These are phyloP conservation scores for Podilymbus podiceps DNA, from an alignment of 2,113 vertebrate genomes.

Conservation along the genomic window DNA sequence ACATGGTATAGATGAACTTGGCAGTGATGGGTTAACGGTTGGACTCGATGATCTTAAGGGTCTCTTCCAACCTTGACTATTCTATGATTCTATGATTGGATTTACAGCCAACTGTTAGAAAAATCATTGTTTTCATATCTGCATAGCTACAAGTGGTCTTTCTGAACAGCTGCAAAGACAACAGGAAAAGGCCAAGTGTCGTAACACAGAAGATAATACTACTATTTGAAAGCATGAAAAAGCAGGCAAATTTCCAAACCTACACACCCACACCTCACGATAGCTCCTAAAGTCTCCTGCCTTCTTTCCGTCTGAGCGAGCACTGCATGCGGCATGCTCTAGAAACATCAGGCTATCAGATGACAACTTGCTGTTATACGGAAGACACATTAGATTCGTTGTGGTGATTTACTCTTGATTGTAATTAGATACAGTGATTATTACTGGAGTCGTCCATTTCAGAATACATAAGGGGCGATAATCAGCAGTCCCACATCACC, in stretches of 20 bases:
- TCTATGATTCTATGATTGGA: too few relatives aligned
- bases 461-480: background rate
- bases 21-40: too few relatives aligned
- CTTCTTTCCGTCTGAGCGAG: background rate
- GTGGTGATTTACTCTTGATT: constrained; percentile 13
- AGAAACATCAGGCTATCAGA: background rate
- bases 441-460: background rate
- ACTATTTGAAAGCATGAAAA: background rate
- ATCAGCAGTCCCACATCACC: background rate
- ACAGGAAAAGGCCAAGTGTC: background rate
- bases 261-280: background rate
- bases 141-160: background rate
- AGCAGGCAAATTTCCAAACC: background rate
- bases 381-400: background rate
- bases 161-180: background rate
- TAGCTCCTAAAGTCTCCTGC: background rate
- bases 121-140: background rate
- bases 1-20: too few relatives aligned
- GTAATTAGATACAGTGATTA: background rate
- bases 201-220: background rate
- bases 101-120: background rate
- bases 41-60: too few relatives aligned
- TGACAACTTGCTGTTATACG: background rate
- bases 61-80: too few relatives aligned
- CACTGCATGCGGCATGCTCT: background rate